Evolutionary conservation across 2,113 vertebrate genomes (phyloP).

Genomic region (Bambusicola thoracicus): DNA sequence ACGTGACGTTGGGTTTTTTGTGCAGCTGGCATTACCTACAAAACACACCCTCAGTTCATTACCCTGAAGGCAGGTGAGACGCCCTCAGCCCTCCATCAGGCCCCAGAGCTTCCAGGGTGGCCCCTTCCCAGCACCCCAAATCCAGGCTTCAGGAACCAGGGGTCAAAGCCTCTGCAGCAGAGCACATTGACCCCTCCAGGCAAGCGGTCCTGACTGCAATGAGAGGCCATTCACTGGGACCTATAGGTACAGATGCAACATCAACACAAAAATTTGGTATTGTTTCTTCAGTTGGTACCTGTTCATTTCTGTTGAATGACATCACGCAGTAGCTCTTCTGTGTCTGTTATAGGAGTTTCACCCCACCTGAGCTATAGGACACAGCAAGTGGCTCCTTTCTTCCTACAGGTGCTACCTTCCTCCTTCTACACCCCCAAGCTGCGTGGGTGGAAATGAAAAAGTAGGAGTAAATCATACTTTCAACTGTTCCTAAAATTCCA

Average conservation of each 20-base stretch:
- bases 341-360: not conserved
- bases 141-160: not conserved
- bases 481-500: not conserved
- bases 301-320: not conserved
- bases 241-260: not conserved
- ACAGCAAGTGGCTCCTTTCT: accelerated
- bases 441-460: not conserved
- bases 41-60: not conserved
- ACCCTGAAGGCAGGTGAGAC: not conserved
- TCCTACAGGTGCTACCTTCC: not conserved
- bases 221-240: not conserved
- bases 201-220: not conserved
- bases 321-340: not conserved
- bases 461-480: not conserved
- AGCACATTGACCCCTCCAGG: not conserved
- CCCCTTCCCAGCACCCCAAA: not conserved
- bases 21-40: not conserved
- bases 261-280: not conserved
- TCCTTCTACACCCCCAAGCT: not conserved
- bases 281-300: not conserved
- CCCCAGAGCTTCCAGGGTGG: not conserved
- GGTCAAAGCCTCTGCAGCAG: not conserved
- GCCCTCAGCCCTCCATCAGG: not conserved
- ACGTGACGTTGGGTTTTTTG: not conserved
- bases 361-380: not conserved